Conservation (phyloP, 2,888 invertebrate species). For the Tuberolachnus salignus region DNA sequence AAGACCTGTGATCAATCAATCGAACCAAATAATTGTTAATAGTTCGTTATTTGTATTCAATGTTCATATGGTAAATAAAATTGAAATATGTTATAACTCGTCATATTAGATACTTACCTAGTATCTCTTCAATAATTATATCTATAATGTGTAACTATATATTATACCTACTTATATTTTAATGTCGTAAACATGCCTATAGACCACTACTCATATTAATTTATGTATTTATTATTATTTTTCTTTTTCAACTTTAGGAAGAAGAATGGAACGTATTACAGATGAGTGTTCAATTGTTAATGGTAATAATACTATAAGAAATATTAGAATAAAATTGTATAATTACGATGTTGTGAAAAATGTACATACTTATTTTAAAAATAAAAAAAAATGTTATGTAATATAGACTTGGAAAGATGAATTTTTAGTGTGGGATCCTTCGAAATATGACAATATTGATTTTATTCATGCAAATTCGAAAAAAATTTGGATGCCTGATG, state of each 20-base stretch:
- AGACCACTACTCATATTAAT: neutral
- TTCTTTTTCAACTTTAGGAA: slow-evolving; percentile 5
- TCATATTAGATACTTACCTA: too few species aligned
- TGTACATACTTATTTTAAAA: neutral
- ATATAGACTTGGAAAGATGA: slow-evolving; percentile 39
- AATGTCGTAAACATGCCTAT: neutral
- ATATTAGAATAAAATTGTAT: neutral
- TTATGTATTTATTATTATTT: slow-evolving; percentile 2
- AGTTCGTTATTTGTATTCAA: neutral
- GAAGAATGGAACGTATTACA: slow-evolving; percentile 38
- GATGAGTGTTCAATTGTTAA: slow-evolving; percentile 15
- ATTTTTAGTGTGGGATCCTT: slow-evolving; percentile 44
- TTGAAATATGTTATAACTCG: neutral
- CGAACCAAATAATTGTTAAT: slow-evolving; percentile 16
- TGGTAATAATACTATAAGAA: slow-evolving; percentile 24
- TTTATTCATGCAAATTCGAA: neutral
- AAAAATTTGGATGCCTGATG: slow-evolving; percentile 35
- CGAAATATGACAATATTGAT: slow-evolving; percentile 35
- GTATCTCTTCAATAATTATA: neutral
- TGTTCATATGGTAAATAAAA: slow-evolving; percentile 28
- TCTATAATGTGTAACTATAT: neutral
- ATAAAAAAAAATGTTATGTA: neutral
- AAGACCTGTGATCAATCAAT: slow-evolving; percentile 40
- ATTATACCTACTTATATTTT: neutral
- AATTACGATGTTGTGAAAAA: neutral